phyloP scores from a whole-genome alignment of 2,113 vertebrate species.

The Dendrocopos noguchii region DNA sequence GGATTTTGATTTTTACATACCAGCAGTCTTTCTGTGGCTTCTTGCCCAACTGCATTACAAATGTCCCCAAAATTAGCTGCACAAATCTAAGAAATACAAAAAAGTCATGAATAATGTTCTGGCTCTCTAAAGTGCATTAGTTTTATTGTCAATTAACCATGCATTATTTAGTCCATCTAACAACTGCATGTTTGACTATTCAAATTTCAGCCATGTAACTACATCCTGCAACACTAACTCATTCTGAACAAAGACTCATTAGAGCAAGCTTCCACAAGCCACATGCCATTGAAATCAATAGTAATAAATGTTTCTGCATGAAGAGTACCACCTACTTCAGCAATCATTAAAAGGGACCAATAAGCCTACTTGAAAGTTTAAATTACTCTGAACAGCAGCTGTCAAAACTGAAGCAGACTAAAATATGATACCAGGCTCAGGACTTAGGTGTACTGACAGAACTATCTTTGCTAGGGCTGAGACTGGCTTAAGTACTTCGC shows the following conservation, averaged over 20 bases:
- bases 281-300: conserved; percentile 1
- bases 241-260: not conserved
- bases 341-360: not conserved
- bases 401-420: not conserved
- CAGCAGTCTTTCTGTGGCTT: conserved; percentile 90
- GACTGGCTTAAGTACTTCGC: conserved; percentile 3
- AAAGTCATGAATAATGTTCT: not conserved
- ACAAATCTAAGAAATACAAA: conserved; percentile 80
- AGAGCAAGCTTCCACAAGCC: not conserved
- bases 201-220: conserved; percentile 11
- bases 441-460: conserved; percentile 31
- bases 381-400: conserved; percentile 34
- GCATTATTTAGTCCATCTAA: not conserved
- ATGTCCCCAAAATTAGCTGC: conserved; percentile 91
- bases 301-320: not conserved
- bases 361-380: not conserved
- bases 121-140: not conserved
- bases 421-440: not conserved
- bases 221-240: conserved; percentile 2
- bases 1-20: conserved; percentile 71
- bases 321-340: not conserved
- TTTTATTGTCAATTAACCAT: not conserved
- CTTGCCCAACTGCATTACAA: conserved; percentile 90
- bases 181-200: not conserved
- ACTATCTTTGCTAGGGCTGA: not conserved